Evolutionary conservation across 2,888 invertebrate genomes (phyloP).

Genomic region (Limnephilus auricula): DNA sequence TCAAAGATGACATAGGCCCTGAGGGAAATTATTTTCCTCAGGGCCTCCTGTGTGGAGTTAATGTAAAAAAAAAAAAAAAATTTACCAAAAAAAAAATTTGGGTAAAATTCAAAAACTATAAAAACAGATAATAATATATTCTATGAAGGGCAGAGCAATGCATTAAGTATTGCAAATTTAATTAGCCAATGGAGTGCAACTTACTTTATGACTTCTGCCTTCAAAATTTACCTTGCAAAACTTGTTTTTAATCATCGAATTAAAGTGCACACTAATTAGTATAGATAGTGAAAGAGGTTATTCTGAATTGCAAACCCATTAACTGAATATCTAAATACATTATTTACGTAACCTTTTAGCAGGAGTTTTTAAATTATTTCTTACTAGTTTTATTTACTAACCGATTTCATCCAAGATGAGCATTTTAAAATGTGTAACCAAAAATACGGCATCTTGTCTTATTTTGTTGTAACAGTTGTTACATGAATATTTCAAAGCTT

Average conservation of each 20-base stretch:
- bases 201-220: background rate
- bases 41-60: too few species aligned
- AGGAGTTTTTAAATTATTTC: background rate
- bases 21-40: too few species aligned
- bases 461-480: background rate
- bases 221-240: background rate
- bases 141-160: background rate
- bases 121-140: background rate
- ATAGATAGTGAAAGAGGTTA: background rate
- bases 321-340: background rate
- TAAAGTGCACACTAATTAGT: background rate
- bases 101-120: background rate
- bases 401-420: background rate
- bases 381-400: too few species aligned
- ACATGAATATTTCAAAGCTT: background rate
- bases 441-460: background rate
- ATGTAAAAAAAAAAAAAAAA: too few species aligned
- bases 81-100: too few species aligned
- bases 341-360: background rate
- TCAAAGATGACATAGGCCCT: too few species aligned
- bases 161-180: background rate
- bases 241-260: background rate
- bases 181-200: background rate
- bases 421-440: background rate
- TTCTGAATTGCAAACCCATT: background rate